Percentiles rank a stretch among this genome's conserved stretches.
Evolutionary conservation across 2,113 vertebrate species (phyloP).

Genomic region (Hydrochoerus hydrochaeris): DNA sequence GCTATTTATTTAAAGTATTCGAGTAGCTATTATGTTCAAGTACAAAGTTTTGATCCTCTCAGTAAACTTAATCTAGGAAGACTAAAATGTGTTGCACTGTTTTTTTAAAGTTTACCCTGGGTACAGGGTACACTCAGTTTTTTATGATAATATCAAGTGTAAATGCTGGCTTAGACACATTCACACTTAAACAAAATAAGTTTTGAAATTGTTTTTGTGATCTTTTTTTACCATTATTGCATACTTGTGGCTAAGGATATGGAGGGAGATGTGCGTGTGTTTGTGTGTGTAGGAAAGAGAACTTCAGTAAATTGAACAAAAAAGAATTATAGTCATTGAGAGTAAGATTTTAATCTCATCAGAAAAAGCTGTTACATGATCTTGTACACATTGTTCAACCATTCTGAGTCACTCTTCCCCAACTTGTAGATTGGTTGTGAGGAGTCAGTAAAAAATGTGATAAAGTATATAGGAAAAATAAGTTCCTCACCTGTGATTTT

Average conservation of each 20-base stretch:
- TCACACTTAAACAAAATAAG: neutral
- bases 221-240: slow-evolving; percentile 40
- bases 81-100: slow-evolving; percentile 60
- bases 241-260: slow-evolving; percentile 27
- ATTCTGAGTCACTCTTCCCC: neutral
- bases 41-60: slow-evolving; percentile 69
- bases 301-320: slow-evolving; percentile 19
- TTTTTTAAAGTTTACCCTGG: slow-evolving; percentile 58
- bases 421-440: neutral
- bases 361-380: neutral
- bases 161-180: slow-evolving; percentile 55
- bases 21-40: slow-evolving; percentile 78
- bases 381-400: neutral
- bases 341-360: neutral
- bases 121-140: slow-evolving; percentile 1
- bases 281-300: neutral
- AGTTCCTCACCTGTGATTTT: neutral
- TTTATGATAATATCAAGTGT: slow-evolving; percentile 31
- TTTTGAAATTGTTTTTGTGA: neutral
- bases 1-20: slow-evolving; percentile 71
- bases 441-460: neutral
- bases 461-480: neutral
- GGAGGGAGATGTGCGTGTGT: too few species aligned
- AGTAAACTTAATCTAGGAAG: slow-evolving; percentile 60
- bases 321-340: neutral